Conservation (phyloP, 2,113 vertebrate genomes). For the Anhinga rufa region DNA sequence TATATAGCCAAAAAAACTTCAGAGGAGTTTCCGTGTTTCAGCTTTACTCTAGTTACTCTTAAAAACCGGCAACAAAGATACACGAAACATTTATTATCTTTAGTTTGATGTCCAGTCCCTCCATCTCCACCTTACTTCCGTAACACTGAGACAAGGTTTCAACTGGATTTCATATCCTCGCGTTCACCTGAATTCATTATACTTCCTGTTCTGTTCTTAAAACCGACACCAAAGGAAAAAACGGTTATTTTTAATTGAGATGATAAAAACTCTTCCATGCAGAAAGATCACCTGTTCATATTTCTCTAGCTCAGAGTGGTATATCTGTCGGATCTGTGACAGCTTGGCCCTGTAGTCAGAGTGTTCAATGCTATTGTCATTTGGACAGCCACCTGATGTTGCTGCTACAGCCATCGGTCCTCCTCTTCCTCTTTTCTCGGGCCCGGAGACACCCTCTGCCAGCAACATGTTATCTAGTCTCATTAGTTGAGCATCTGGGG, state of each 20-base stretch:
- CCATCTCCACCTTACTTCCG: background rate
- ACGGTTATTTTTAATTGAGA: constrained; percentile 39
- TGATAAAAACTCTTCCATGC: constrained; percentile 65
- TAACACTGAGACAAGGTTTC: background rate
- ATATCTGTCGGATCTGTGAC: constrained; percentile 88
- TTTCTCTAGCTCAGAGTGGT: constrained; percentile 92
- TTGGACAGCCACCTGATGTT: constrained; percentile 83
- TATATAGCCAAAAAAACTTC: background rate
- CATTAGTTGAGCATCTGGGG: constrained; percentile 86
- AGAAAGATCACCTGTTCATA: constrained; percentile 87
- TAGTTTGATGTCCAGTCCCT: background rate
- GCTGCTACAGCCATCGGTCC: constrained; percentile 82
- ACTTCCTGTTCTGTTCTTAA: background rate
- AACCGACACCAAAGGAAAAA: constrained; percentile 29
- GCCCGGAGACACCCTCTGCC: constrained; percentile 86
- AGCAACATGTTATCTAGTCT: constrained; percentile 89
- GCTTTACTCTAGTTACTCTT: background rate
- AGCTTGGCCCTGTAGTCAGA: constrained; percentile 92
- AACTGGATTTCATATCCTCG: background rate
- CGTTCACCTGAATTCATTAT: background rate
- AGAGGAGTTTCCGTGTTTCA: background rate
- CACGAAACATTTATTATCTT: background rate
- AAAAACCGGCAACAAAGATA: background rate
- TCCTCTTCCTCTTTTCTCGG: constrained; percentile 83
- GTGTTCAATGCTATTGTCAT: constrained; percentile 88